Percentiles rank a stretch among this genome's conserved stretches.
Evolutionary conservation across 2,888 invertebrate species (phyloP).

Genomic region (Heliconius ismenius): DNA sequence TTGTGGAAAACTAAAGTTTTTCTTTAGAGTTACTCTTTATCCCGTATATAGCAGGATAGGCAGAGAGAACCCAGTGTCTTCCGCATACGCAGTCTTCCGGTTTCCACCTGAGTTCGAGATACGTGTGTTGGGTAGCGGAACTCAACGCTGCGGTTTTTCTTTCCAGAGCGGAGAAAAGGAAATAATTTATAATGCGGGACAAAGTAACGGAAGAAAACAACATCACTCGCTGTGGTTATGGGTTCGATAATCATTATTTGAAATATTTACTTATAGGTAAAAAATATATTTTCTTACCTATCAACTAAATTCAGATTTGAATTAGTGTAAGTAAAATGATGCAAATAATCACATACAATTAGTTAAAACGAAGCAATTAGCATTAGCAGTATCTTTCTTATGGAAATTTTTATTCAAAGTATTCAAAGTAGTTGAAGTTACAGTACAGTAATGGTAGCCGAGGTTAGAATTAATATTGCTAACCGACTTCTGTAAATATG

Average conservation of each 20-base stretch:
- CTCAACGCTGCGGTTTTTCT: background rate
- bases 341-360: background rate
- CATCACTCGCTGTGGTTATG: background rate
- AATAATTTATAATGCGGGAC: too few species aligned
- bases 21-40: too few species aligned
- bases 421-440: background rate
- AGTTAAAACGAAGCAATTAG: background rate
- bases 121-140: too few species aligned
- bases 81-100: too few species aligned
- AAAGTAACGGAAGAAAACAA: too few species aligned
- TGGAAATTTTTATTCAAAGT: slow-evolving; percentile 11
- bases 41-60: background rate
- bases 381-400: background rate
- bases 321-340: background rate
- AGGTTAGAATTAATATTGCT: background rate
- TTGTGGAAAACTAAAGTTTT: too few species aligned
- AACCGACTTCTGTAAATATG: background rate
- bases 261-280: too few species aligned
- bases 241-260: background rate
- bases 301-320: too few species aligned
- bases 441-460: background rate
- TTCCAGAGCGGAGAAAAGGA: too few species aligned
- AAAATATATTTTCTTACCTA: too few species aligned
- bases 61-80: too few species aligned
- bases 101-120: too few species aligned